These are phyloP conservation scores for Mellilla xanthometata DNA, from an alignment of 2,888 invertebrate genomes.

Conservation along the genomic window DNA sequence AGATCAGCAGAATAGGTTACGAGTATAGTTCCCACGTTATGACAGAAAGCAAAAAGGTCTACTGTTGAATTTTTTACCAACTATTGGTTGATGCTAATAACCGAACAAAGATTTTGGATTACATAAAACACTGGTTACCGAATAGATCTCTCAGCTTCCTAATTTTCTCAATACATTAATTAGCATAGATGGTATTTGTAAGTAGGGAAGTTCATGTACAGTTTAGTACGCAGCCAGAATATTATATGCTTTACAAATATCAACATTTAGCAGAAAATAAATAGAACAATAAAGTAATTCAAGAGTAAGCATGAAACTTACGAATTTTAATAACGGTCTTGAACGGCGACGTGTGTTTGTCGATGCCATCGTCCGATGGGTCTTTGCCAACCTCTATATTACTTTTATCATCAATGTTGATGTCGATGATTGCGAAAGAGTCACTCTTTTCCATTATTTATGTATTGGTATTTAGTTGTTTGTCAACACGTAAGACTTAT, in stretches of 20 bases:
- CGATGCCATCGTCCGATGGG: constrained; percentile 39
- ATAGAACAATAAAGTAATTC: no score
- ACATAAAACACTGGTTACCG: no score
- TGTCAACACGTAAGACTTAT: constrained; percentile 10
- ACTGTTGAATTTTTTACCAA: no score
- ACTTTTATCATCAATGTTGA: constrained; percentile 58
- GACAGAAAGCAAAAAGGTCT: constrained; percentile 1
- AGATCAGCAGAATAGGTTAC: constrained; percentile 1
- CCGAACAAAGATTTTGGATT: no score
- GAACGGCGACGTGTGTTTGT: constrained; percentile 48
- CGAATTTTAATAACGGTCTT: constrained; percentile 65
- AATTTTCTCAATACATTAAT: no score
- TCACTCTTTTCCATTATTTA: constrained; percentile 61
- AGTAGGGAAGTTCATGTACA: no score
- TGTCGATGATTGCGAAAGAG: constrained; percentile 65
- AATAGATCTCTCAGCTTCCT: no score
- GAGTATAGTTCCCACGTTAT: constrained; percentile 17
- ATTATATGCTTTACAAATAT: no score
- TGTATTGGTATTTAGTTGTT: constrained; percentile 18
- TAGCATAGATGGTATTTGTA: no score
- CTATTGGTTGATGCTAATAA: no score
- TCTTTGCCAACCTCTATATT: constrained; percentile 40
- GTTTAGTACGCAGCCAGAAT: no score
- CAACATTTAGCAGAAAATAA: no score
- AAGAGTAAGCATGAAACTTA: constrained; percentile 47